These are phyloP conservation scores for Glareola pratincola DNA, from an alignment of 2,113 vertebrate genomes.

Conservation along the genomic window DNA sequence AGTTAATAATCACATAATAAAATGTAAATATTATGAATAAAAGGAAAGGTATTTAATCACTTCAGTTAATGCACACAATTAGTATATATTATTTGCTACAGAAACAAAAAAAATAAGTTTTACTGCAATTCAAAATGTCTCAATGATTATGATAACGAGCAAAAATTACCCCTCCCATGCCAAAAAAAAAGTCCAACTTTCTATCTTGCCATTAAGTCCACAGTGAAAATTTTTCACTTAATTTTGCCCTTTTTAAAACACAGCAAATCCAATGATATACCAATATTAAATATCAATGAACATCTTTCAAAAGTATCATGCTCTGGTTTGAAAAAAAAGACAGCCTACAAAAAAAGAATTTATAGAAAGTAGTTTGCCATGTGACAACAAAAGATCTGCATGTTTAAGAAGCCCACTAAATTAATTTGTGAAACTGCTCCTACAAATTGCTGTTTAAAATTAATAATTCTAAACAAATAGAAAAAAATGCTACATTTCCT, in stretches of 20 bases:
- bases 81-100: background rate
- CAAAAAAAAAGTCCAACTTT: background rate
- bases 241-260: background rate
- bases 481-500: background rate
- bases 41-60: background rate
- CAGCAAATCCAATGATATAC: background rate
- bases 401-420: background rate
- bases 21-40: background rate
- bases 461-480: background rate
- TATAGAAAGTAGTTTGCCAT: background rate
- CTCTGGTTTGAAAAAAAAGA: background rate
- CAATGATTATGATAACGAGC: background rate
- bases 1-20: background rate
- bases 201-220: background rate
- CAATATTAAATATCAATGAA: background rate
- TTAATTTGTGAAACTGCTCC: background rate
- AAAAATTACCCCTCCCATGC: background rate
- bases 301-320: fast-evolving
- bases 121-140: background rate
- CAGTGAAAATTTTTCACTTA: background rate
- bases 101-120: background rate
- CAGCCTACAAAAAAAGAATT: background rate
- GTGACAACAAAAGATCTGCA: background rate
- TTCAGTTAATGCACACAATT: background rate
- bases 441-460: background rate